phyloP scores from a whole-genome alignment of 2,888 invertebrate genomes.

The Oscheius sp. region DNA sequence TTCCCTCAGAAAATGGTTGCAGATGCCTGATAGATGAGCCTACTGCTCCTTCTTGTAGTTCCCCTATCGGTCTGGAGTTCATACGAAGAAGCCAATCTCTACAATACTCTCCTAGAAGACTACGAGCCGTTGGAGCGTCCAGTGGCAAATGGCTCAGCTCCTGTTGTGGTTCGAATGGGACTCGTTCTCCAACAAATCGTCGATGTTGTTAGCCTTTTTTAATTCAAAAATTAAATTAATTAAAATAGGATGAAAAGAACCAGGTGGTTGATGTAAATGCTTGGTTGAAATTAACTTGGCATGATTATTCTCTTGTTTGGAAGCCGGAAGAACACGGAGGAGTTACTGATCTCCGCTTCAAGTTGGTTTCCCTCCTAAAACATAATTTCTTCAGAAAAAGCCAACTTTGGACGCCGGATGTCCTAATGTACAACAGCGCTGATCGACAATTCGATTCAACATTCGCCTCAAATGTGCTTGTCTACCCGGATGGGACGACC shows the following conservation, averaged over 20 bases:
- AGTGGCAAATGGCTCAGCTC: conserved; percentile 47
- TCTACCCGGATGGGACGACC: conserved; percentile 91
- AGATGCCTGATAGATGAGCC: conserved; percentile 11
- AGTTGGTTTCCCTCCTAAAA: not conserved
- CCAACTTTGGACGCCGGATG: conserved; percentile 62
- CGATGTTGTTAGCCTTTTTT: conserved; percentile 35
- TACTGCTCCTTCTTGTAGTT: not conserved
- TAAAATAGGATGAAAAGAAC: conserved; percentile 55
- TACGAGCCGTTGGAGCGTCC: conserved; percentile 58
- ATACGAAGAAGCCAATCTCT: conserved; percentile 44
- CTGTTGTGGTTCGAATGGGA: conserved; percentile 57
- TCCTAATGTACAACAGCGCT: conserved; percentile 76
- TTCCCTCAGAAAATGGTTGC: not conserved
- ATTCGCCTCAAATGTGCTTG: conserved; percentile 95
- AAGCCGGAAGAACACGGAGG: conserved; percentile 54
- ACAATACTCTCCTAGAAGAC: conserved; percentile 50
- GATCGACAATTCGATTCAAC: conserved; percentile 98
- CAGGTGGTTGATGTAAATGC: conserved; percentile 62
- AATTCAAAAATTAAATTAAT: not conserved
- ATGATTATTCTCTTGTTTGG: conserved; percentile 56
- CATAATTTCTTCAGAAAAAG: conserved; percentile 28
- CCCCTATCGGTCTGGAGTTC: conserved; percentile 1
- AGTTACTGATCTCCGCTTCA: conserved; percentile 40
- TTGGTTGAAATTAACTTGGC: conserved; percentile 58
- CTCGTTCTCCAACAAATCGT: conserved; percentile 48